Base-by-base conservation (phyloP, 2,113 vertebrate species). In the Cinclus cinclus region DNA sequence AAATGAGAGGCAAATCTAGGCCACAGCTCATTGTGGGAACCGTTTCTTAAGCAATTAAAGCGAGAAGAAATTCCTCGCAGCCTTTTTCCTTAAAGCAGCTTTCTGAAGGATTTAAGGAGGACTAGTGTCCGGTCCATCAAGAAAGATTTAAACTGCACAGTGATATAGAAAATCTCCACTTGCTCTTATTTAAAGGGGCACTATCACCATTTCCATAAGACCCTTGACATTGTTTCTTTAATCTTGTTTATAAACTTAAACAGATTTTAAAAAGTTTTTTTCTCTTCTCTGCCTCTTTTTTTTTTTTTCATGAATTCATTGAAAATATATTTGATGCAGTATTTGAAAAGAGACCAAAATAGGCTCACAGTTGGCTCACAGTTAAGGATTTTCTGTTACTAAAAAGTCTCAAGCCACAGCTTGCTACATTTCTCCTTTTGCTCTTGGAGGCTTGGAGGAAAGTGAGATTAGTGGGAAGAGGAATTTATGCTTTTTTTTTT, bases 21-120 rank as follows among this genome's bases (percentile, higher is more conserved):
- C 98, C 98, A 98, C 98, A 98, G 98, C 98, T 99, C 98, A 98
- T 99, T 98, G 98, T 99, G 98, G 98, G 97, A 98, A 98, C 97
- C 98, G 98, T 98, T 98, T 98, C 98, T 98, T 98, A 99, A 99
- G 98, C 98, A 99, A 99, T 99, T 99, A 99, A 99, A 98, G 98
- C 98, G 98, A 98, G 98, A 98, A 98, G 98, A 98, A 98, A 98
- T 99, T 98, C 98, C 98, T 98, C 98, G 98, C 98, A 98, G 98
- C 98, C 98, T 98, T 98, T 98, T 98, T 98, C 98, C 98, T 98
- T 97, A 98, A 99, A 99, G 98, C 98, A 98, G 98, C 98, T 98
- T 99, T 98, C 97, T 97, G 97, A 97, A 97, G 97, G 97, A 95
- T 97, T 97, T 98, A 99, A 98, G 97, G 98, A 98, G 97, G 97